Percentiles rank a stretch among this genome's conserved stretches.
Evolutionary conservation across 2,797 vertebrate species (phyloP).

Genomic region (Poeciliopsis infans): DNA sequence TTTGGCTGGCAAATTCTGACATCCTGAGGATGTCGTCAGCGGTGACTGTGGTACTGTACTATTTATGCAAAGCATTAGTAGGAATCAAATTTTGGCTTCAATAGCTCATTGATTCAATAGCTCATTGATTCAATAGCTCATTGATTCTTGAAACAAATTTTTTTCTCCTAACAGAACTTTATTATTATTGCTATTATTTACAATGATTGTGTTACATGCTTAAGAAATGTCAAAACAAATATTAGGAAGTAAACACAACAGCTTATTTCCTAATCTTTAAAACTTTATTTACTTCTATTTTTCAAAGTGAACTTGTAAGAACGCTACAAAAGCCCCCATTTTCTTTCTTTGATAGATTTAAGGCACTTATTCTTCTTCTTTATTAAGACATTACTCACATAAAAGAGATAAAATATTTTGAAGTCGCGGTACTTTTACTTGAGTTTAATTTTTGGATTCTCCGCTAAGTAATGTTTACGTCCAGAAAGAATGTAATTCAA

Average conservation of each 20-base stretch:
- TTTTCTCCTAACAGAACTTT: neutral
- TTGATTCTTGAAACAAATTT: neutral
- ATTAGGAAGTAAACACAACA: neutral
- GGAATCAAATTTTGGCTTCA: neutral
- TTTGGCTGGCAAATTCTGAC: constrained; percentile 63
- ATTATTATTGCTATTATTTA: neutral
- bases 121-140: too few relatives aligned
- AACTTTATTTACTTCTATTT: too few relatives aligned
- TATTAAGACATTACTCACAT: too few relatives aligned
- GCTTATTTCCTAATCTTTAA: too few relatives aligned
- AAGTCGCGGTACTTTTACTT: too few relatives aligned
- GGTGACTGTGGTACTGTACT: neutral
- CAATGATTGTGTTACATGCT: neutral
- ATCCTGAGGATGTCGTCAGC: neutral
- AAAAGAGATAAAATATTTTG: too few relatives aligned
- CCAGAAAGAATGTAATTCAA: neutral
- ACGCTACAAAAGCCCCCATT: too few relatives aligned
- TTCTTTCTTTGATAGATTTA: too few relatives aligned
- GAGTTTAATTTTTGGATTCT: too few relatives aligned
- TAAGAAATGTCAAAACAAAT: neutral
- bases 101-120: neutral
- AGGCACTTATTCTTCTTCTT: too few relatives aligned
- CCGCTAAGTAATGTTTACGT: too few relatives aligned
- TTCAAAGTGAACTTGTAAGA: too few relatives aligned
- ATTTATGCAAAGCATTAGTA: constrained; percentile 35